Percentiles rank a stretch among this genome's conserved stretches.
These are phyloP conservation scores for Rhynchonycteris naso DNA, from an alignment of 2,797 vertebrate genomes.

Conservation along the genomic window DNA sequence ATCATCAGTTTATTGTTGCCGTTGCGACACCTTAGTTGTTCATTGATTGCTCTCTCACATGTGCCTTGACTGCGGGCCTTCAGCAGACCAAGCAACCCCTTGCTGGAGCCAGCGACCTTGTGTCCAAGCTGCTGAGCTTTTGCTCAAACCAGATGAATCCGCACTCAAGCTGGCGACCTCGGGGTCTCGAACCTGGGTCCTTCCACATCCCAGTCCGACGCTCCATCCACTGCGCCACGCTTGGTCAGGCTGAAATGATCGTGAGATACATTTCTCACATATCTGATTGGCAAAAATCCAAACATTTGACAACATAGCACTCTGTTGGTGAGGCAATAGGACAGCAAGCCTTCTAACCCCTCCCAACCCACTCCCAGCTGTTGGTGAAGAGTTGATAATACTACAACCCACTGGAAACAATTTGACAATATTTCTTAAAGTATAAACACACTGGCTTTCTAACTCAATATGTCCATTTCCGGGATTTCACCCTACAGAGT, in stretches of 20 bases:
- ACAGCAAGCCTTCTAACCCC: background rate
- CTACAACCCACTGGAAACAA: background rate
- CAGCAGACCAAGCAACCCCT: too few species aligned
- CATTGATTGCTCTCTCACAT: too few species aligned
- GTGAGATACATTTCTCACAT: background rate
- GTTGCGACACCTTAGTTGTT: too few species aligned
- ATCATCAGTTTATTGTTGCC: too few species aligned
- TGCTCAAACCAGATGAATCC: too few species aligned
- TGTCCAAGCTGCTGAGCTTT: too few species aligned
- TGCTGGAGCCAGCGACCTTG: too few species aligned
- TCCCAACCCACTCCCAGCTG: background rate
- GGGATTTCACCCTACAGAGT: background rate
- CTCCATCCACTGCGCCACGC: too few species aligned
- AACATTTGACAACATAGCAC: constrained; percentile 4
- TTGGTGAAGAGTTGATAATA: background rate
- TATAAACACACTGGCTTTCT: constrained; percentile 21
- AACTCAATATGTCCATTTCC: background rate
- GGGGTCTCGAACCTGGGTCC: too few species aligned
- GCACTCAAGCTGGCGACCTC: too few species aligned
- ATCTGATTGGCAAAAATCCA: constrained; percentile 27
- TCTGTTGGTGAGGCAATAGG: background rate
- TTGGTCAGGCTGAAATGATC: constrained; percentile 47
- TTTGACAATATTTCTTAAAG: constrained; percentile 38
- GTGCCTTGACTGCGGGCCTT: too few species aligned
- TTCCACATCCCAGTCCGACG: too few species aligned